Evolutionary conservation across 2,113 vertebrate species (phyloP), one percentile per base, ranked within the genome.

Genomic region (Indri indri): DNA sequence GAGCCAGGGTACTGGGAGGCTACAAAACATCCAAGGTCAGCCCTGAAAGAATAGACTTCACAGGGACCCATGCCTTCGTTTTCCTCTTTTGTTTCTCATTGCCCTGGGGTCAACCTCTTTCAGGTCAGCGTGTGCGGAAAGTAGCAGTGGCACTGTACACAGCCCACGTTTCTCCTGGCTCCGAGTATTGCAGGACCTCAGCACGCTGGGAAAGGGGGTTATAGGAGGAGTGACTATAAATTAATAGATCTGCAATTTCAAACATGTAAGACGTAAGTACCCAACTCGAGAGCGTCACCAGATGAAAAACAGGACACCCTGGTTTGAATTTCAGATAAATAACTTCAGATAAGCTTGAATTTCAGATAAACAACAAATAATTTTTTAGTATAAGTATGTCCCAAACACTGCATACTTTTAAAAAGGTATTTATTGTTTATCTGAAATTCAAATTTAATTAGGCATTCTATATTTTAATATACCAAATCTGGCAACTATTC

Each of bases 41-140:
- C 71, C 12, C 61, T 79, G 76, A 82, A 88, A 66, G 65, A 88
- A 91, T 94, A 86, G 66, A 65, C 63, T 76, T 94, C 70, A 68
- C 86, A 74, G 8, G 37, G 80, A 84, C 79, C 47, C 42, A 22
- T 18, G 83, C 45, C 63, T 80, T 86, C 23, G 34, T 66, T 94
- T 89, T 80, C 92, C 65, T 90, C 86, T 89, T 97, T 93, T 97
- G 96, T 95, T 96, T 95, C 95, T 77, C 74, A 3, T 11, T 68
- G 79, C 68, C 93, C 82, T 66, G 86, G 57, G 88, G 88, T 95
- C 91, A 82, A n/a, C 89, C 59, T 77, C 57, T 79, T 65, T 74
- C 42, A 32, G 54, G 61, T 71, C 63, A 37, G 1, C 22, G 1
- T 16, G 83, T 84, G 77, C 93, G 92, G 96, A 96, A 97, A 96